Percentiles rank a stretch among this genome's conserved stretches.
These are phyloP conservation scores for Limnephilus rhombicus DNA, from an alignment of 2,888 invertebrate genomes.

Conservation along the genomic window DNA sequence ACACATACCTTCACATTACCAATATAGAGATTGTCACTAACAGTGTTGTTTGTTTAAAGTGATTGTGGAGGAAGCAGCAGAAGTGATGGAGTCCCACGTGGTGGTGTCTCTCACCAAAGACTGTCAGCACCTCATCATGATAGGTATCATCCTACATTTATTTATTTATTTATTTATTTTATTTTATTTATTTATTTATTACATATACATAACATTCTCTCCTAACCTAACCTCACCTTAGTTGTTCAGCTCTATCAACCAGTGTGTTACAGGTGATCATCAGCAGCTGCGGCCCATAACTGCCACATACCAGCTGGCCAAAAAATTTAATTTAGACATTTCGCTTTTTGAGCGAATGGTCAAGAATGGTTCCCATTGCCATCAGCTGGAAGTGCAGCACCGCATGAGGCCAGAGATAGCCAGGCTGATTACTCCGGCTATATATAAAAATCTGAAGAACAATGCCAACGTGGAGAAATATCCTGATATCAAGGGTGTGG, in stretches of 20 bases:
- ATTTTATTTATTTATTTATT: no score
- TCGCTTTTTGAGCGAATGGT: conserved; percentile 92
- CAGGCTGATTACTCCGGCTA: conserved; percentile 79
- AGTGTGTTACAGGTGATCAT: conserved; percentile 81
- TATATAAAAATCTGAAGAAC: conserved; percentile 82
- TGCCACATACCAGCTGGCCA: conserved; percentile 83
- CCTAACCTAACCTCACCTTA: not conserved
- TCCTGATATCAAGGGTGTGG: conserved; percentile 79
- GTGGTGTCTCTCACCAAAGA: conserved; percentile 84
- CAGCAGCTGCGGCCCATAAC: conserved; percentile 87
- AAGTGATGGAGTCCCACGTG: conserved; percentile 91
- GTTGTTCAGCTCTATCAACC: not conserved
- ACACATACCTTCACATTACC: not conserved
- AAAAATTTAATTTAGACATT: conserved; percentile 83
- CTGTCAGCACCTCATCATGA: conserved; percentile 90
- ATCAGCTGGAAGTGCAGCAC: conserved; percentile 82
- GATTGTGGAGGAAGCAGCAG: conserved; percentile 93
- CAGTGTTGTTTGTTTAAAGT: conserved; percentile 73
- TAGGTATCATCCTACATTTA: conserved; percentile 79
- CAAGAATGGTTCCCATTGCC: conserved; percentile 80
- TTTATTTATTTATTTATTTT: no score
- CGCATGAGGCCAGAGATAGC: conserved; percentile 82
- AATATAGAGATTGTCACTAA: not conserved
- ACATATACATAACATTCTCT: not conserved
- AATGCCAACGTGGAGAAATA: conserved; percentile 79